Base-by-base conservation (phyloP, 2,797 vertebrate genomes). In the Erethizon dorsatum region DNA sequence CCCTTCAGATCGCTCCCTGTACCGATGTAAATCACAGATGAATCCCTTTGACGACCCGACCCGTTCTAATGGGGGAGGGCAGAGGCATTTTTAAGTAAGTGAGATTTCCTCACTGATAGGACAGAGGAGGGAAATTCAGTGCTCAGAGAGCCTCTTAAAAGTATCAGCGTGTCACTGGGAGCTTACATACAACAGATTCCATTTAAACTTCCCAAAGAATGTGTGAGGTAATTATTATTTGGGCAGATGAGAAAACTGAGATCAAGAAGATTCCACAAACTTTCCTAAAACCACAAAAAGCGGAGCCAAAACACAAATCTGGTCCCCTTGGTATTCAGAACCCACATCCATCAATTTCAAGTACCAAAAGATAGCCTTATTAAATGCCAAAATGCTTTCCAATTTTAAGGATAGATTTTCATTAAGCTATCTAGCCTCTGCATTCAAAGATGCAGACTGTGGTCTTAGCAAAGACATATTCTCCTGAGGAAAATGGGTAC, bases 161-260 rank as follows among this genome's bases (percentile, higher is more conserved):
- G 56, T 47, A 92, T 87, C 67, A 63, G 11, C 15, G 31, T 75
- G 56, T 24, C 69, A 52, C n/a, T 54, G 31, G 22, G 33, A 15
- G 3, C 22, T 82, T 89, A 18, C 2, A 20, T 31, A 37, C 45
- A 75, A 65, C 20, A 83, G 83, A 90, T 9, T 94, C 69, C 52
- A n/a, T 26, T 91, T 84, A 69, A 15, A 91, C n/a, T 92, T 78
- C 59, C 54, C 87, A 86, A 87, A 94, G 54, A 93, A 89, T 84
- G 28, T 45, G 65, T 77, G 92, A 90, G 15, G 50, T 82, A 79
- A 82, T 90, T 56, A 69, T 85, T 83, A 75, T 59, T 75, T 94
- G 77, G 26, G 37, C 52, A 89, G 45, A 61, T 96, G 88, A 94
- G 63, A 91, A 96, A 88, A n/a, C 6, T 92, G 88, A 79, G 67